A percentile compares a stretch with the other conserved stretches of the same genome.
phyloP scores from a whole-genome alignment of 2,113 vertebrate species.

The Zapus hudsonius region DNA sequence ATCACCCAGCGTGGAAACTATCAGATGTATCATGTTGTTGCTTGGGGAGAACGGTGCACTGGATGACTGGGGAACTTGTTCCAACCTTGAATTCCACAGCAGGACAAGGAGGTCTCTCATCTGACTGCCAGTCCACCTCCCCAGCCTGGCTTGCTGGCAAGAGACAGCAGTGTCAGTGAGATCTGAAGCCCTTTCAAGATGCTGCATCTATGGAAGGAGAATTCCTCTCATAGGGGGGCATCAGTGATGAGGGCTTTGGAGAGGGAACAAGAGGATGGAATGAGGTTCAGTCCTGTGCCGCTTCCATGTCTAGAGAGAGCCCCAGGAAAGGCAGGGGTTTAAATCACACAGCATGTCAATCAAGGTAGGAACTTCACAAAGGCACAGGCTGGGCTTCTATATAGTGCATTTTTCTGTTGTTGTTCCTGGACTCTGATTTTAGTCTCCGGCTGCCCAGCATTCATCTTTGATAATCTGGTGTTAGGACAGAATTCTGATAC shows the following conservation, averaged over 20 bases:
- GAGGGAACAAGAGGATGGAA: neutral
- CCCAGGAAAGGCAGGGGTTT: neutral
- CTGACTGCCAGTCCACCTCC: neutral
- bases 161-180: conserved; percentile 18
- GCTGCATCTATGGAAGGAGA: conserved; percentile 21
- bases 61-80: neutral
- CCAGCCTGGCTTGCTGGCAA: neutral
- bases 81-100: conserved; percentile 28
- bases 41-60: conserved; percentile 12
- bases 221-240: conserved; percentile 40
- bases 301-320: neutral
- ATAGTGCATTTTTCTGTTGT: neutral
- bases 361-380: neutral
- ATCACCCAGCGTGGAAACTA: neutral
- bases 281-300: too few relatives aligned
- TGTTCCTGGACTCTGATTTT: neutral
- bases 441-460: neutral
- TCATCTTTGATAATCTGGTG: neutral
- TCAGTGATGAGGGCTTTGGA: neutral
- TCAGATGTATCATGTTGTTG: neutral
- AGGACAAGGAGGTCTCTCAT: conserved; percentile 48
- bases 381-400: neutral
- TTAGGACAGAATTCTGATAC: neutral
- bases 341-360: neutral
- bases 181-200: conserved; percentile 72